A percentile compares a stretch with the other conserved stretches of the same genome.
phyloP scores from a whole-genome alignment of 1,140 invertebrate genomes.

The Vollenhovia emeryi region DNA sequence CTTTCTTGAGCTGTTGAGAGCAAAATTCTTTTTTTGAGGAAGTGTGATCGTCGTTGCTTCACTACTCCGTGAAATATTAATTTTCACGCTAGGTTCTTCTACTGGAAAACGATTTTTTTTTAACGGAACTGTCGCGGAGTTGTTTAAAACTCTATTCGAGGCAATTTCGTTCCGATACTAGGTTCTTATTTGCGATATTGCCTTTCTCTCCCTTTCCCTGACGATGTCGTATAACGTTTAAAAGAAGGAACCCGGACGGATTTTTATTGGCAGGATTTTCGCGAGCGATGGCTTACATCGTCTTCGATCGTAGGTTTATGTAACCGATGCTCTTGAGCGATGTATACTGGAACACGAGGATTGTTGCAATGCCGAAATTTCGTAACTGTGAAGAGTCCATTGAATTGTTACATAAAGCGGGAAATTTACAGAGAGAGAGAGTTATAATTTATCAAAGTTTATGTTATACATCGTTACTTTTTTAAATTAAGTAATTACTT shows the following conservation, averaged over 20 bases:
- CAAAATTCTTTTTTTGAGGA: neutral
- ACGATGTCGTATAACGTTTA: slow-evolving; percentile 6
- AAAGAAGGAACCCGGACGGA: neutral
- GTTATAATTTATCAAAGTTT: neutral
- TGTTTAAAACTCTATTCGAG: neutral
- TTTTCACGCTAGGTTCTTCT: neutral
- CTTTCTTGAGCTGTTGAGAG: neutral
- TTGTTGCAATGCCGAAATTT: neutral
- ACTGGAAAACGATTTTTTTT: neutral
- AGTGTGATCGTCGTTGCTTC: neutral
- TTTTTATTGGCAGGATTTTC: slow-evolving; percentile 47
- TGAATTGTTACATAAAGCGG: neutral
- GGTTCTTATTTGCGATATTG: neutral
- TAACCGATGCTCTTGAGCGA: slow-evolving; percentile 7
- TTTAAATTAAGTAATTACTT: neutral
- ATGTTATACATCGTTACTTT: neutral
- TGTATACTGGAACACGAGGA: slow-evolving; percentile 5
- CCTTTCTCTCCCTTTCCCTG: neutral
- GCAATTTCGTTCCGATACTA: neutral
- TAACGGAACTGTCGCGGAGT: neutral
- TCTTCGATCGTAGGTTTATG: slow-evolving; percentile 11
- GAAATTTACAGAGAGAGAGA: neutral
- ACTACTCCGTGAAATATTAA: neutral
- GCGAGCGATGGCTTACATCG: slow-evolving; percentile 10
- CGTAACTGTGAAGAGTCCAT: slow-evolving; percentile 23